Evolutionary conservation across 92 coral and sea anemone species (phyloP), one percentile per base, ranked within the genome.

Genomic region (Epizoanthus ramosus): DNA sequence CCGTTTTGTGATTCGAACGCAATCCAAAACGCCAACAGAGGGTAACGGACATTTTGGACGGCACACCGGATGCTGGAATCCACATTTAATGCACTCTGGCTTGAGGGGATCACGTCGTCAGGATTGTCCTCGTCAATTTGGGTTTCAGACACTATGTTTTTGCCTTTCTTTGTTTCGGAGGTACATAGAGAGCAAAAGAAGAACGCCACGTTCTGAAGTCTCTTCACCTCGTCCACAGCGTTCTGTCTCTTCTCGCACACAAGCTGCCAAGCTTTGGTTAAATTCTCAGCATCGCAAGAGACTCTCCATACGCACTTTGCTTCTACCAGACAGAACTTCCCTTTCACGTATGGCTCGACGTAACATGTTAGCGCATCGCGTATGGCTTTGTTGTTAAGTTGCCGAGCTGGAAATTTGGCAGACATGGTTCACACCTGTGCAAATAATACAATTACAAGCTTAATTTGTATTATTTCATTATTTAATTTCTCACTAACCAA

Each of bases 1-100:
- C 86, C 86, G 24, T 70, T 81, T 9, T 79, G 85, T 3, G 85
- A 81, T 33, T 47, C 68, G 33, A 81, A 67, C 6, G 85, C 85
- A 45, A 68, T 39, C 80, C 80, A 81, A 28, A 67, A 73, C 2
- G 72, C 7, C 14, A 83, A 57, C 16, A 71, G 83, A 33, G 87
- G 85, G 17, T 58, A 52, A 10, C 80, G 80, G 10, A 23, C 67
- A 67, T 58, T 53, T 68, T 70, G 68, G 0, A 70, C 75, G 18
- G 85, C 54, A 3, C 54, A 24, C 28, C 39, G 35, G 3, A 64
- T 65, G 81, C 53, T 47, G 53, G 53, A 47, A 47, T 47, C 53
- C 14, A 4, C 53, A 8, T 15, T 45, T 45, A 16, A 16, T n/a
- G 16, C 21, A 5, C 63, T 18, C 52, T 74, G 80, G 67, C 23